These are phyloP conservation scores for Scyliorhinus canicula DNA, from an alignment of 2,797 vertebrate species.

Conservation along the genomic window DNA sequence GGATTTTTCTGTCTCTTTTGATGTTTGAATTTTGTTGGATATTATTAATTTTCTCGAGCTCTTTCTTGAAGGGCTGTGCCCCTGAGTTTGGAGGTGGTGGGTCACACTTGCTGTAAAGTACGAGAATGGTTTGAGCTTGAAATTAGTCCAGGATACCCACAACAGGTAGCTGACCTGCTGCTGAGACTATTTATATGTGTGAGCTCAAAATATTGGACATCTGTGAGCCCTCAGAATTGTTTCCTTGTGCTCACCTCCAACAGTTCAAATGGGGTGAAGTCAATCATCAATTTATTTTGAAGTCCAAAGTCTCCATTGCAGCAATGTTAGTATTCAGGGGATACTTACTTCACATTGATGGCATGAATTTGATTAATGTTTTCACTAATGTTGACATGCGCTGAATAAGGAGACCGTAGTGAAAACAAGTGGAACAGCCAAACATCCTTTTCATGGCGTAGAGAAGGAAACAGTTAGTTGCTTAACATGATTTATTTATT, in stretches of 20 bases:
- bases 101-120: too few relatives aligned
- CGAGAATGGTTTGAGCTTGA: too few relatives aligned
- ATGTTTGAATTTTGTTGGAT: too few relatives aligned
- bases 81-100: too few relatives aligned
- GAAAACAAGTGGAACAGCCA: not conserved
- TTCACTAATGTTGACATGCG: not conserved
- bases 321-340: not conserved
- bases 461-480: not conserved
- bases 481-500: not conserved
- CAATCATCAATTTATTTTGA: not conserved
- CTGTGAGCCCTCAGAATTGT: not conserved
- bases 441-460: not conserved
- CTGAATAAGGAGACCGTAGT: not conserved
- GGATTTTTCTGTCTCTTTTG: too few relatives aligned
- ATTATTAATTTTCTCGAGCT: too few relatives aligned
- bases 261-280: not conserved
- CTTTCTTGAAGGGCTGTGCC: too few relatives aligned
- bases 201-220: not conserved
- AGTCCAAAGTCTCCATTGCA: not conserved
- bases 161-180: too few relatives aligned
- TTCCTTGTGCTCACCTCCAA: not conserved
- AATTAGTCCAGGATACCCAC: too few relatives aligned
- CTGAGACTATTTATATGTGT: not conserved
- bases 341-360: not conserved
- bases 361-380: not conserved